Percentiles rank a stretch among this genome's conserved stretches.
These are phyloP conservation scores for Rhorus exstirpatorius DNA, from an alignment of 2,888 invertebrate species.

Conservation along the genomic window DNA sequence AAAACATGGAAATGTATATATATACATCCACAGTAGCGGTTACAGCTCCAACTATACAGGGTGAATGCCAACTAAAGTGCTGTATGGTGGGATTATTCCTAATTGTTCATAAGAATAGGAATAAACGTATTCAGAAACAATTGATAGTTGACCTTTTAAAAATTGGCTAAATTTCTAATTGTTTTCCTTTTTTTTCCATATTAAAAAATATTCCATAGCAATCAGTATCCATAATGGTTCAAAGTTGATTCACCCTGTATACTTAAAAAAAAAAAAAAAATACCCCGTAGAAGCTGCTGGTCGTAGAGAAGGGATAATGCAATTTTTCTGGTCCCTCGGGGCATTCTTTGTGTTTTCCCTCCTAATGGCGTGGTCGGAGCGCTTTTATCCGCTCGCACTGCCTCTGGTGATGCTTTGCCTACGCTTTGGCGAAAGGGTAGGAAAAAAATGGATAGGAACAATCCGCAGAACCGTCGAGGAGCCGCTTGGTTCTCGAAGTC, in stretches of 20 bases:
- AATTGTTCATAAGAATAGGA: too few relatives aligned
- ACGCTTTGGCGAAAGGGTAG: slow-evolving; percentile 18
- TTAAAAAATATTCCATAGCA: background rate
- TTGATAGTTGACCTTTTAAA: too few relatives aligned
- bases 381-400: slow-evolving; percentile 40
- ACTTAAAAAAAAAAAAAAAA: too few relatives aligned
- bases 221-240: background rate
- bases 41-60: background rate
- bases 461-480: slow-evolving; percentile 24
- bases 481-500: slow-evolving; percentile 19
- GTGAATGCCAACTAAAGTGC: background rate
- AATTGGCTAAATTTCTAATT: too few relatives aligned
- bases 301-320: slow-evolving; percentile 57
- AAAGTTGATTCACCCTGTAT: slow-evolving; percentile 1
- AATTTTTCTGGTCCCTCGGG: slow-evolving; percentile 63
- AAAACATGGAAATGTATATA: slow-evolving; percentile 14
- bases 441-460: slow-evolving; percentile 10
- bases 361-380: slow-evolving; percentile 57
- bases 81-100: too few relatives aligned
- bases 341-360: slow-evolving; percentile 68
- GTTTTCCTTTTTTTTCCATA: background rate
- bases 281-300: background rate
- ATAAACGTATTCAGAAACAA: too few relatives aligned
- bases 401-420: background rate
- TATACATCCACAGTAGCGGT: background rate